Percentiles rank a stretch among this genome's conserved stretches.
phyloP scores from a whole-genome alignment of 2,113 vertebrate genomes.

The Callaeas wilsoni region DNA sequence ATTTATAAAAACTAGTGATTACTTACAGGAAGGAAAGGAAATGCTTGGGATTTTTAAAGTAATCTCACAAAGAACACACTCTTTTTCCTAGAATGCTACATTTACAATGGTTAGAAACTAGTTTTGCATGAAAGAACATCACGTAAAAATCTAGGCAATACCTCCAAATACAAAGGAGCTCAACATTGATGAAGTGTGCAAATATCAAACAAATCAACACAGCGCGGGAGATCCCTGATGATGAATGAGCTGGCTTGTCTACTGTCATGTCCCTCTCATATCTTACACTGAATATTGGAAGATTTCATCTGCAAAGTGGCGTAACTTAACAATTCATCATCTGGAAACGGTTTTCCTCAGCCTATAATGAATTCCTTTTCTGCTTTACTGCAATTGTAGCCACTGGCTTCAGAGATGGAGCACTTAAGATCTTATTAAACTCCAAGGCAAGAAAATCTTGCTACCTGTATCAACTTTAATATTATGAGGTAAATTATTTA shows the following conservation, averaged over 20 bases:
- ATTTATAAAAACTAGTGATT: background rate
- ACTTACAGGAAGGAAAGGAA: background rate
- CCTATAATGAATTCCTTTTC: background rate
- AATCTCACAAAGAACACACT: background rate
- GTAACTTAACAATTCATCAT: background rate
- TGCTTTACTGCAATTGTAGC: background rate
- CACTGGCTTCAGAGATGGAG: background rate
- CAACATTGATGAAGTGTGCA: background rate
- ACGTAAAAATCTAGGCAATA: background rate
- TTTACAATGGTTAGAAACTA: background rate
- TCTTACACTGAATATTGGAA: background rate
- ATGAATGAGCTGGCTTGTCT: background rate
- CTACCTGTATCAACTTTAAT: background rate
- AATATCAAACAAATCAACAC: background rate
- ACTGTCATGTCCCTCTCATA: background rate
- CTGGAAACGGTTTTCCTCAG: background rate
- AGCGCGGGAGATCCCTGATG: background rate
- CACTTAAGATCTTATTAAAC: background rate
- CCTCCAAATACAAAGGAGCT: background rate
- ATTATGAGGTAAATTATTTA: background rate
- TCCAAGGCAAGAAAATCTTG: background rate
- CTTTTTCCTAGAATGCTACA: background rate
- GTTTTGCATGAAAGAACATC: background rate
- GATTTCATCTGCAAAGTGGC: background rate
- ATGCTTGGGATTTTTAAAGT: fast-evolving